These are phyloP conservation scores for Sphaeridia pumilis DNA, from an alignment of 2,888 invertebrate genomes.

Conservation along the genomic window DNA sequence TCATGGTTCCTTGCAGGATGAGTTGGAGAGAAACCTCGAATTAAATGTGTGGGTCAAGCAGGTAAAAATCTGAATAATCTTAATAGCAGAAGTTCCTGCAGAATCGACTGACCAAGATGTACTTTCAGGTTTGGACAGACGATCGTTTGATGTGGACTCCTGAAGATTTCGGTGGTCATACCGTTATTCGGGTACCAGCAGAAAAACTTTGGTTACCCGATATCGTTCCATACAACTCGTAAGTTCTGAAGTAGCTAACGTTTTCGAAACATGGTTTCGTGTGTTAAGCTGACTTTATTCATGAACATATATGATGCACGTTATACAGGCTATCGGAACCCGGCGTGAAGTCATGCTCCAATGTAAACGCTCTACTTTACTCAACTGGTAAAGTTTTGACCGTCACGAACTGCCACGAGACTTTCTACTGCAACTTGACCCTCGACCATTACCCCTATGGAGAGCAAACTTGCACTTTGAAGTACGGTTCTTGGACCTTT, in stretches of 20 bases:
- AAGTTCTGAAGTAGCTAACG: too few species aligned
- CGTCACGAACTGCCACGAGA: conserved; percentile 24
- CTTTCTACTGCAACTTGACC: conserved; percentile 20
- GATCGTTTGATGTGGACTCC: conserved; percentile 22
- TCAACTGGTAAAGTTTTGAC: conserved; percentile 20
- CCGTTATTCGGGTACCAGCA: conserved; percentile 18
- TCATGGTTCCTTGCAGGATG: conserved; percentile 1
- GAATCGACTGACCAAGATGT: too few species aligned
- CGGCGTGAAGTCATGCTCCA: conserved; percentile 18
- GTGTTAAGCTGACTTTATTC: too few species aligned
- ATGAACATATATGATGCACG: too few species aligned
- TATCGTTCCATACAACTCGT: conserved; percentile 25
- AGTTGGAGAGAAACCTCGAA: background rate
- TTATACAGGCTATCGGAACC: background rate
- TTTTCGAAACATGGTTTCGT: too few species aligned
- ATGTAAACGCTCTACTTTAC: conserved; percentile 19
- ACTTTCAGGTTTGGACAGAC: conserved; percentile 22
- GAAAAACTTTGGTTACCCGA: conserved; percentile 26
- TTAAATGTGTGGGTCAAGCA: background rate
- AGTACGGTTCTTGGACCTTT: conserved; percentile 30
- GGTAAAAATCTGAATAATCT: too few species aligned
- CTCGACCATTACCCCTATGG: conserved; percentile 16
- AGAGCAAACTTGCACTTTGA: conserved; percentile 22
- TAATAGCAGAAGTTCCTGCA: too few species aligned
- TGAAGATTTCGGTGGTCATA: conserved; percentile 15